phyloP scores from a whole-genome alignment of 2,797 vertebrate species.

The Oreortyx pictus region DNA sequence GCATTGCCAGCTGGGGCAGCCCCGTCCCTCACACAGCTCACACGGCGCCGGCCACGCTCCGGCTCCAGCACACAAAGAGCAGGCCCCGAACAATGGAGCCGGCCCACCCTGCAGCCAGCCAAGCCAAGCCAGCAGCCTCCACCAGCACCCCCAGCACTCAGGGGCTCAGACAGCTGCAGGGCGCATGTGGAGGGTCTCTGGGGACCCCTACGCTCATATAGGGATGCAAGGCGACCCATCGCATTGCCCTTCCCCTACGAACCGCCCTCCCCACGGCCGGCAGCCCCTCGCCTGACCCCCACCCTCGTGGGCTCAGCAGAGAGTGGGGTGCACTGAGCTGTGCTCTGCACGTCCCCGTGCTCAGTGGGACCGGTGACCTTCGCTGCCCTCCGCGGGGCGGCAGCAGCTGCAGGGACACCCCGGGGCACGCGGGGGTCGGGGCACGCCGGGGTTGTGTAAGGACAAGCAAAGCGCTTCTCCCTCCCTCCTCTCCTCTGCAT shows the following conservation, averaged over 20 bases:
- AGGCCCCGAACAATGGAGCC: slow-evolving; percentile 30
- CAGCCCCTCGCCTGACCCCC: not conserved
- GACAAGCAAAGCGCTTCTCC: slow-evolving; percentile 5
- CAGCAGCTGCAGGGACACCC: not conserved
- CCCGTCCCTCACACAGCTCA: not conserved
- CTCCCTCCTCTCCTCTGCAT: not conserved
- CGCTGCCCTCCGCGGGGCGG: not conserved
- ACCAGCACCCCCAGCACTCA: not conserved
- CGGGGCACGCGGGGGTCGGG: not conserved
- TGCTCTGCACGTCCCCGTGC: not conserved
- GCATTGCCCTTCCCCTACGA: accelerated
- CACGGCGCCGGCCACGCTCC: not conserved
- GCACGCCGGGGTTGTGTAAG: not conserved
- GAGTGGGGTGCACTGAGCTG: not conserved
- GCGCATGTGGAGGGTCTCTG: accelerated
- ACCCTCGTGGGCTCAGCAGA: not conserved
- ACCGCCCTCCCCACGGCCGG: accelerated
- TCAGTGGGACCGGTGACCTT: not conserved
- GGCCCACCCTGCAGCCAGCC: not conserved
- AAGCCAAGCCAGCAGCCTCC: not conserved
- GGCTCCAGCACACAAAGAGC: not conserved
- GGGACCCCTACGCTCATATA: accelerated
- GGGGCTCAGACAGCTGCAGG: not conserved
- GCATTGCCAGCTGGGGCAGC: not conserved
- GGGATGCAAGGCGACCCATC: not conserved